These are phyloP conservation scores for Helobdella robusta DNA, from an alignment of 2,888 invertebrate species.

Conservation along the genomic window DNA sequence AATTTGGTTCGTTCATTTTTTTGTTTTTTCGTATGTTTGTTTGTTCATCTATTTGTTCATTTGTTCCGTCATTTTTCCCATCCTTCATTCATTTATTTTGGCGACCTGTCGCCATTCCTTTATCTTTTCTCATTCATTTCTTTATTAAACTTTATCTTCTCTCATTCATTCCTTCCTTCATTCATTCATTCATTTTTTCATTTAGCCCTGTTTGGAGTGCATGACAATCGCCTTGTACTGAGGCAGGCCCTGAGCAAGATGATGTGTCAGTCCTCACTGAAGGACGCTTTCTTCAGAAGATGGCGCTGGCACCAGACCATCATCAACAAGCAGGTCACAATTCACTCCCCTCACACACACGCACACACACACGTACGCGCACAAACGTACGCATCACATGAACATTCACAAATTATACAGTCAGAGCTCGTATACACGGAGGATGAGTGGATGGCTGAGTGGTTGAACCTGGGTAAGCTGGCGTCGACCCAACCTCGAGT, in stretches of 20 bases:
- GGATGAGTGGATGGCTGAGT: slow-evolving; percentile 71
- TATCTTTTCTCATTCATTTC: neutral
- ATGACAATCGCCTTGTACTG: slow-evolving; percentile 69
- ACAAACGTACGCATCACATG: no score
- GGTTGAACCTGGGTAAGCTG: slow-evolving; percentile 60
- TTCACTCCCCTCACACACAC: no score
- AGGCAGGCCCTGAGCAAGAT: slow-evolving; percentile 67
- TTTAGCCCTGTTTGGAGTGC: slow-evolving; percentile 75
- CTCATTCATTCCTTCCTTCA: neutral
- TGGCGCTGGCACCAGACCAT: slow-evolving; percentile 60
- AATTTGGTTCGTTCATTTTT: no score
- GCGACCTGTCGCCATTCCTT: no score
- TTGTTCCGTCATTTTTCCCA: no score
- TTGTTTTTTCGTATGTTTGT: no score
- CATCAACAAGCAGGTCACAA: slow-evolving; percentile 55
- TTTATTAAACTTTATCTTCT: no score
- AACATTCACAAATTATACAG: no score
- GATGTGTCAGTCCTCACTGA: slow-evolving; percentile 59
- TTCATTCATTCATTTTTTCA: neutral
- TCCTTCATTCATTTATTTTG: no score
- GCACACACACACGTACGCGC: no score
- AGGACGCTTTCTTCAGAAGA: slow-evolving; percentile 59
- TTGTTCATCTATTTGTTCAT: no score
- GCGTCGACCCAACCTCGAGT: slow-evolving; percentile 58
- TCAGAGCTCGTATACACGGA: slow-evolving; percentile 66